A percentile compares a stretch with the other conserved stretches of the same genome.
These are phyloP conservation scores for Seira sanloemensis DNA, from an alignment of 2,888 invertebrate genomes.

Conservation along the genomic window DNA sequence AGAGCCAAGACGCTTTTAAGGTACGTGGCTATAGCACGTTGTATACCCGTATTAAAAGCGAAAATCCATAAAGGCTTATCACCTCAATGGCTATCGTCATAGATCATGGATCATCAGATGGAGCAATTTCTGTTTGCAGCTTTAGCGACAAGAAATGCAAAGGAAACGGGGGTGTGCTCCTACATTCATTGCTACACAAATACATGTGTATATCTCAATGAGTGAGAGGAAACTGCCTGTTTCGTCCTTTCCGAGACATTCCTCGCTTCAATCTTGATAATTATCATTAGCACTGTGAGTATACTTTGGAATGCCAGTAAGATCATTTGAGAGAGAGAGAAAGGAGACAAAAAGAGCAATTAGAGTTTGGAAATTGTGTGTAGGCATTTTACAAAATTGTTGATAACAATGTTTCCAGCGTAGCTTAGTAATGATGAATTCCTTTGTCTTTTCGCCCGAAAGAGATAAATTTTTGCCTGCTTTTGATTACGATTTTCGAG, in stretches of 20 bases:
- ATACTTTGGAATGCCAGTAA: background rate
- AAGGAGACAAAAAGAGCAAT: background rate
- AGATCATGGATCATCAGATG: slow-evolving; percentile 1
- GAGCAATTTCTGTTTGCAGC: background rate
- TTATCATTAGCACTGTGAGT: background rate
- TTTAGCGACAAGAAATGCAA: background rate
- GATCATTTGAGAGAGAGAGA: background rate
- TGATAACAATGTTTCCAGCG: slow-evolving; percentile 63
- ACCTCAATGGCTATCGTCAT: slow-evolving; percentile 1
- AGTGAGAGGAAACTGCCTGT: no score
- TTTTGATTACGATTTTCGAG: no score
- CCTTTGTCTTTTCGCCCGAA: no score
- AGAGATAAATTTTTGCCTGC: no score
- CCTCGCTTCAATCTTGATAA: no score
- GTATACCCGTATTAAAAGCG: no score
- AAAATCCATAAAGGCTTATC: background rate
- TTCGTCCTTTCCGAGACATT: no score
- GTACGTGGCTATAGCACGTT: no score
- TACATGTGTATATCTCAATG: no score
- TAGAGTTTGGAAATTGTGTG: background rate
- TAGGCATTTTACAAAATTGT: slow-evolving; percentile 2
- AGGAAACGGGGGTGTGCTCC: background rate
- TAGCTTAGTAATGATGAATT: no score
- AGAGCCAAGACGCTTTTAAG: background rate
- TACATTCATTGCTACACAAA: no score